Conservation (phyloP, 2,113 vertebrate species). For the Salminus brasiliensis region DNA sequence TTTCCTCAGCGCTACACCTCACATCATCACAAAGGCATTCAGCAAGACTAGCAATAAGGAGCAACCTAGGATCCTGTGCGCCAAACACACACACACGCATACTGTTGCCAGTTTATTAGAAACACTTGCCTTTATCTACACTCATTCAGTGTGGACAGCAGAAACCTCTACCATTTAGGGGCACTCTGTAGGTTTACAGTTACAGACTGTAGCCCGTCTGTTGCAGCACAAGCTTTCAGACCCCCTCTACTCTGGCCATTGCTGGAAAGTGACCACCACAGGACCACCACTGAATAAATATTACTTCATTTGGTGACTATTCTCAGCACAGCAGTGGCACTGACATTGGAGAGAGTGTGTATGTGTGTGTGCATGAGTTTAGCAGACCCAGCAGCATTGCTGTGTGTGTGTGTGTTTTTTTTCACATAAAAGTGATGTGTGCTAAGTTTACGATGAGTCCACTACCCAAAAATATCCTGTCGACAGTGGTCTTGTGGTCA, state of each 20-base stretch:
- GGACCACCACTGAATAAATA: no score
- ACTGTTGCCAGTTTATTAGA: neutral
- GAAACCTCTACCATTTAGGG: neutral
- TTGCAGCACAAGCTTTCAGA: neutral
- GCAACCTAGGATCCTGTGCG: constrained; percentile 51
- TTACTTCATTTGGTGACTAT: no score
- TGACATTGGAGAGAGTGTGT: no score
- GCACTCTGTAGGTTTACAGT: neutral
- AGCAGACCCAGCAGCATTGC: no score
- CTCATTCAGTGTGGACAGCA: neutral
- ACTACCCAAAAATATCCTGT: no score
- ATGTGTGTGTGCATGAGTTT: no score
- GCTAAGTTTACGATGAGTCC: no score
- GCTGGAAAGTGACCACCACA: no score
- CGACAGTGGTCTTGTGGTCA: no score
- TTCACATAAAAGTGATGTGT: no score
- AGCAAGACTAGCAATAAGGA: constrained; percentile 65
- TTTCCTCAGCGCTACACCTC: constrained; percentile 68
- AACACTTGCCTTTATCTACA: neutral
- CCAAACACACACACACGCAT: constrained; percentile 13
- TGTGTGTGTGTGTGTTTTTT: no score
- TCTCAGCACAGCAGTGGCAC: no score
- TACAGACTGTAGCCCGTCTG: neutral
- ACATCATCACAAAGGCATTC: constrained; percentile 77
- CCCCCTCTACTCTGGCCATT: neutral